These are phyloP conservation scores for Latrodectus elegans DNA, from an alignment of 2,888 invertebrate species.

Conservation along the genomic window DNA sequence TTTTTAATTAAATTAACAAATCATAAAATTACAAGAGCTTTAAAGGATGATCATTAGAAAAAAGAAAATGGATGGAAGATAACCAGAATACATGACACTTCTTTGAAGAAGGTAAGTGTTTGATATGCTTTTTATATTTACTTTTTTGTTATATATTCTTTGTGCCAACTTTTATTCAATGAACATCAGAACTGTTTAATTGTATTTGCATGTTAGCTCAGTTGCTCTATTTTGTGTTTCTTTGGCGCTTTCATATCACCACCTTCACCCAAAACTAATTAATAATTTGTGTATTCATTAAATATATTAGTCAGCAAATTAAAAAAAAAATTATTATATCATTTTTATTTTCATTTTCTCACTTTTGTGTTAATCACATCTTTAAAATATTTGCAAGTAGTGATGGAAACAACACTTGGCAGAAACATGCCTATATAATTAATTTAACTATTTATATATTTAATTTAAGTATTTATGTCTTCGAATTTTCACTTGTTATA, in stretches of 20 bases:
- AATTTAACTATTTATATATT: too few relatives aligned
- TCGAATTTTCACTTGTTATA: too few relatives aligned
- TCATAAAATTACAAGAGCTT: conserved; percentile 49
- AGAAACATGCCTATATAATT: too few relatives aligned
- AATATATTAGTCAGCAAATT: too few relatives aligned
- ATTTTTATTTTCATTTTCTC: too few relatives aligned
- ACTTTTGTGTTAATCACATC: too few relatives aligned
- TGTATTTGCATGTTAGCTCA: conserved; percentile 56
- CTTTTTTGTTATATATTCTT: conserved; percentile 53
- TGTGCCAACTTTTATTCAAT: conserved; percentile 36
- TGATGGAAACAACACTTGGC: too few relatives aligned
- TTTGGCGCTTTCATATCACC: conserved; percentile 63
- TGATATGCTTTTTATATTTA: conserved; percentile 46
- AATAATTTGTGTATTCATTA: too few relatives aligned
- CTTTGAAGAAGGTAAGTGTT: conserved; percentile 51
- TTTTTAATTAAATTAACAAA: conserved; percentile 61
- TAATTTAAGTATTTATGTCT: too few relatives aligned
- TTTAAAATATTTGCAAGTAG: too few relatives aligned
- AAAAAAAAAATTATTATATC: too few relatives aligned
- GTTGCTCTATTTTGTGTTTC: conserved; percentile 59
- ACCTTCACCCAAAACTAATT: conserved; percentile 34
- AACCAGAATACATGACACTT: not conserved
- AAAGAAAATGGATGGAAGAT: conserved; percentile 25
- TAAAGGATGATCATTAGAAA: conserved; percentile 44
- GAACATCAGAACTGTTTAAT: conserved; percentile 28